phyloP scores from a whole-genome alignment of 2,113 vertebrate genomes.

The Stomatorhinus ivindoensis region DNA sequence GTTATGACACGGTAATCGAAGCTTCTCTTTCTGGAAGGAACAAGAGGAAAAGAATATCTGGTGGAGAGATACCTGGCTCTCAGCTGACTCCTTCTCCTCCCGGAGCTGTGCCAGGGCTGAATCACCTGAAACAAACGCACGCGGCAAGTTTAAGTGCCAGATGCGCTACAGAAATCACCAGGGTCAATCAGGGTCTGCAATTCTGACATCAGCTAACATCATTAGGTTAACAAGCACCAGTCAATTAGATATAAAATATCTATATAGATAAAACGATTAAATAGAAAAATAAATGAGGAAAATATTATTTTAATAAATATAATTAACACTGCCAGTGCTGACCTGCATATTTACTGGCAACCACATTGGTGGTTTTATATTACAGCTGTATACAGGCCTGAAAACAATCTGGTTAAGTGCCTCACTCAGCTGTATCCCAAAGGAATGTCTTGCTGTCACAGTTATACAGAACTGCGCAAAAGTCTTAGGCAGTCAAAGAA shows the following conservation, averaged over 20 bases:
- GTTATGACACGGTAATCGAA: not conserved
- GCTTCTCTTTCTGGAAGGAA: not conserved
- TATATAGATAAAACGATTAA: not conserved
- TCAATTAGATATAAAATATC: not conserved
- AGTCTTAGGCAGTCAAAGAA: not conserved
- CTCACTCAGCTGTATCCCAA: not conserved
- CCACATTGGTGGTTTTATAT: not conserved
- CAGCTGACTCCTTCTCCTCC: constrained; percentile 72
- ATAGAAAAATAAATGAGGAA: not conserved
- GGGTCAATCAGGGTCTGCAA: not conserved
- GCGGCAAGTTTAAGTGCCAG: not conserved
- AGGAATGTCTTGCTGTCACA: not conserved
- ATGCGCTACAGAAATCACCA: not conserved
- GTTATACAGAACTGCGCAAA: not conserved
- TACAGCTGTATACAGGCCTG: not conserved
- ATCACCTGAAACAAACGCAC: constrained; percentile 60
- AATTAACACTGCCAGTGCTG: not conserved
- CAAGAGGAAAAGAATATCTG: not conserved
- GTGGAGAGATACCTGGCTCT: constrained; percentile 70
- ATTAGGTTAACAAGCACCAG: not conserved
- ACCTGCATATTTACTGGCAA: not conserved
- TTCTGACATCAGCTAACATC: not conserved
- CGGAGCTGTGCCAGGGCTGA: constrained; percentile 57
- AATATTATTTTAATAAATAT: not conserved
- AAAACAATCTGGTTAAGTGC: not conserved